Percentiles rank a stretch among this genome's conserved stretches.
These are phyloP conservation scores for Eptesicus fuscus DNA, from an alignment of 2,113 vertebrate species.

Conservation along the genomic window DNA sequence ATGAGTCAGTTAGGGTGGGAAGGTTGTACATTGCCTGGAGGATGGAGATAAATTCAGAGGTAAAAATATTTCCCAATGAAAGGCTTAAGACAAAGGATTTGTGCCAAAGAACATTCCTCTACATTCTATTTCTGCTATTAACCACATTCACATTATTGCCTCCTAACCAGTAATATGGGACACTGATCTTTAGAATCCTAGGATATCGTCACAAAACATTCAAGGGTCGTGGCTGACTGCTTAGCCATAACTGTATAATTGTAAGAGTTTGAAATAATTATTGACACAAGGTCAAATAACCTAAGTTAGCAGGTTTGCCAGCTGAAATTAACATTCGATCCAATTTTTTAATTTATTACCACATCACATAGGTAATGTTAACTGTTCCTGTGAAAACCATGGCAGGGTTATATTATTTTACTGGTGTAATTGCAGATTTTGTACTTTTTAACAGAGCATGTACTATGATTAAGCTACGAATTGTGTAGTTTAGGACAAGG, in stretches of 20 bases:
- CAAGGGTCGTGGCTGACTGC: neutral
- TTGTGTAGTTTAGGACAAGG: neutral
- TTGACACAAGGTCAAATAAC: neutral
- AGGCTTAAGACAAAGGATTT: neutral
- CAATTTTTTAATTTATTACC: neutral
- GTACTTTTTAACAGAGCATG: neutral
- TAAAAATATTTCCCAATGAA: neutral
- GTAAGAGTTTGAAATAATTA: neutral
- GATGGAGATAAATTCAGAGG: neutral
- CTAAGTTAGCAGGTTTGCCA: neutral
- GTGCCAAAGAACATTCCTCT: neutral
- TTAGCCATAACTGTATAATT: neutral
- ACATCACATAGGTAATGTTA: neutral
- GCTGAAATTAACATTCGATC: neutral
- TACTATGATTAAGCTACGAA: neutral
- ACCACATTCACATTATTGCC: neutral
- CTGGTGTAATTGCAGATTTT: neutral
- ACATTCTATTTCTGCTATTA: neutral
- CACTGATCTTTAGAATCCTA: neutral
- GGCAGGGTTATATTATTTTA: neutral
- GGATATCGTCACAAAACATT: neutral
- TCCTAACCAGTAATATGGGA: neutral
- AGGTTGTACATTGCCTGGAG: neutral
- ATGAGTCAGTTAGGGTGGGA: neutral
- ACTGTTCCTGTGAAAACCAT: neutral